phyloP scores from a whole-genome alignment of 2,797 vertebrate species.

The Neostethus bicornis region DNA sequence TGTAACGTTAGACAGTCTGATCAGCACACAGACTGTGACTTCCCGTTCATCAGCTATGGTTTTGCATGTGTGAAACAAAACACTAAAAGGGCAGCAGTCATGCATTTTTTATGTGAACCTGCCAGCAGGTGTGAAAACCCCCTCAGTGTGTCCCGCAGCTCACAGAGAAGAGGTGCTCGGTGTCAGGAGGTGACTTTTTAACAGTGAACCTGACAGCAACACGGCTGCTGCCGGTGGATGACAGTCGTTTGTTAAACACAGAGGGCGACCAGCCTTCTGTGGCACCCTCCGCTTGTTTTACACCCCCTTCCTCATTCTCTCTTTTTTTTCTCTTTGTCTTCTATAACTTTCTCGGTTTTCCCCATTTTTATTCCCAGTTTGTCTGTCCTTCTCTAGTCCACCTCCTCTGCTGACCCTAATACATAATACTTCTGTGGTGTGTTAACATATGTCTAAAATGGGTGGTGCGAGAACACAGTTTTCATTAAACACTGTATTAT shows the following conservation, averaged over 20 bases:
- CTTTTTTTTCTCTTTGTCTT: background rate
- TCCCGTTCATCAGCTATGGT: background rate
- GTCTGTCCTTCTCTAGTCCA: background rate
- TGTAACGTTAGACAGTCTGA: background rate
- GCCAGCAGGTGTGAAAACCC: background rate
- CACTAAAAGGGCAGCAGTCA: background rate
- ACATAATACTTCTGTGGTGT: constrained; percentile 47
- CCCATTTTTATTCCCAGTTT: background rate
- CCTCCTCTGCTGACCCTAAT: constrained; percentile 59
- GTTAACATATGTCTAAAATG: constrained; percentile 17
- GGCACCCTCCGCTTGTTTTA: background rate
- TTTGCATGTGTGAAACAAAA: background rate
- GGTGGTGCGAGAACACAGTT: constrained; percentile 30
- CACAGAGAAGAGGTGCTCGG: background rate
- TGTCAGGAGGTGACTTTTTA: background rate
- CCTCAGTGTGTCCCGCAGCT: background rate
- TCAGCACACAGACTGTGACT: background rate
- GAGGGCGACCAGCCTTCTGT: background rate
- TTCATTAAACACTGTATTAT: constrained; percentile 55
- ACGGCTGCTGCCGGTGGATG: background rate
- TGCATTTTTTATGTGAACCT: background rate
- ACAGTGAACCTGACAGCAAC: background rate
- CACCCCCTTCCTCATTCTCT: background rate
- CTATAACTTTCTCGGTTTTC: constrained; percentile 6
- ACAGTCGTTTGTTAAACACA: background rate